A percentile compares a stretch with the other conserved stretches of the same genome.
Conservation (phyloP, 2,113 vertebrate species). For the Paedocypris sp. region DNA sequence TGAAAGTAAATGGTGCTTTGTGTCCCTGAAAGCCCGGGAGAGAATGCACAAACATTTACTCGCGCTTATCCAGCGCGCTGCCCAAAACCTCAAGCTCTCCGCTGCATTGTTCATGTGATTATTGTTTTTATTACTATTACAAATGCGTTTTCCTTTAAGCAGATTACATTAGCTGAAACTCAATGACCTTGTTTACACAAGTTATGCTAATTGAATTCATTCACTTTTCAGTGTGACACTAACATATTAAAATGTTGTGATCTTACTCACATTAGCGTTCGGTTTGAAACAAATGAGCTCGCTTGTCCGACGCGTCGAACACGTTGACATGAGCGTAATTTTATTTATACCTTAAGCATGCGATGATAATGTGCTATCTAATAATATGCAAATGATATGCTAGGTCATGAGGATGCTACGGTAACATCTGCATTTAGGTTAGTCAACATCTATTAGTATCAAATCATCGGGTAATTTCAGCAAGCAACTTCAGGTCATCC, state of each 20-base stretch:
- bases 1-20: constrained; percentile 23
- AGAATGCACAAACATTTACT: constrained; percentile 8
- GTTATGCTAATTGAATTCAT: constrained; percentile 30
- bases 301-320: constrained; percentile 23
- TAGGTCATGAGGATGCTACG: neutral
- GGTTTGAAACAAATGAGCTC: constrained; percentile 33
- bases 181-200: constrained; percentile 33
- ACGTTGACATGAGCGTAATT: constrained; percentile 26
- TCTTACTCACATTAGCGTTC: constrained; percentile 22
- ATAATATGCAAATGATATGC: constrained; percentile 20
- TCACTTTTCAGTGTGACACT: constrained; percentile 25
- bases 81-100: neutral
- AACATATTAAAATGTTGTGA: constrained; percentile 36
- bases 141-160: constrained; percentile 10
- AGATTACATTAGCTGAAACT: constrained; percentile 22
- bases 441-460: neutral
- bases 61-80: neutral
- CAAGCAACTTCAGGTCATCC: too few relatives aligned
- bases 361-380: constrained; percentile 25
- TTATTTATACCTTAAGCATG: constrained; percentile 26
- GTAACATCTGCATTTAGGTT: neutral
- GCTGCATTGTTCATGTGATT: neutral
- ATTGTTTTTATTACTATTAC: constrained; percentile 4
- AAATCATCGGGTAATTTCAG: too few relatives aligned
- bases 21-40: constrained; percentile 4